Evolutionary conservation across 1,140 invertebrate species (phyloP), one percentile per base, ranked within the genome.

Genomic region (Aporrectodea caliginosa): DNA sequence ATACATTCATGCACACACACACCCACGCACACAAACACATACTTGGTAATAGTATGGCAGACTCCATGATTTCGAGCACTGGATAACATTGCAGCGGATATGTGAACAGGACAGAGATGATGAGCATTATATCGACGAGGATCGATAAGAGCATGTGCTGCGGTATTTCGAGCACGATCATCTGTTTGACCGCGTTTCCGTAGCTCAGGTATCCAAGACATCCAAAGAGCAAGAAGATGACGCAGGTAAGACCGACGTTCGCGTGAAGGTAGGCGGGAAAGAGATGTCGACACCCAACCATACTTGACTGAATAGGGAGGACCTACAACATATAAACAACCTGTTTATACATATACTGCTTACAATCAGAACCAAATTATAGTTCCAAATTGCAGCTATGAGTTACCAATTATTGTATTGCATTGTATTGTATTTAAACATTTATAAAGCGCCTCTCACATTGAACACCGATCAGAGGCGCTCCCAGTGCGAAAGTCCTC

Each of bases 281-380:
- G 75, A 85, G 83, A 79, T 87, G 85, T 27, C 85, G 82, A 75
- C 87, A 87, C 31, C 85, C 85, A 27, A 84, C 85, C 87, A 88
- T 88, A 79, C 87, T 88, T 0, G 85, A 84, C 70, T 88, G 85
- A 32, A 88, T 86, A 27, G 87, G 86, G 32, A 87, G 83, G n/a
- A 88, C 82, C 86, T 87, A 75, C 12, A 75, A 29, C 2, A n/a
- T n/a, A n/a, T n/a, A n/a, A n/a, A n/a, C n/a, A n/a, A n/a, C n/a
- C n/a, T n/a, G n/a, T n/a, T n/a, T n/a, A n/a, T n/a, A n/a, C n/a
- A n/a, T n/a, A n/a, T n/a, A n/a, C n/a, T n/a, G n/a, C n/a, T n/a
- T n/a, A n/a, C n/a, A n/a, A n/a, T n/a, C n/a, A n/a, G n/a, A n/a
- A n/a, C n/a, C n/a, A n/a, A n/a, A n/a, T n/a, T n/a, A n/a, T n/a